Evolutionary conservation across 2,797 vertebrate genomes (phyloP), one percentile per base, ranked within the genome.

Genomic region (Amphiprion clarkii): DNA sequence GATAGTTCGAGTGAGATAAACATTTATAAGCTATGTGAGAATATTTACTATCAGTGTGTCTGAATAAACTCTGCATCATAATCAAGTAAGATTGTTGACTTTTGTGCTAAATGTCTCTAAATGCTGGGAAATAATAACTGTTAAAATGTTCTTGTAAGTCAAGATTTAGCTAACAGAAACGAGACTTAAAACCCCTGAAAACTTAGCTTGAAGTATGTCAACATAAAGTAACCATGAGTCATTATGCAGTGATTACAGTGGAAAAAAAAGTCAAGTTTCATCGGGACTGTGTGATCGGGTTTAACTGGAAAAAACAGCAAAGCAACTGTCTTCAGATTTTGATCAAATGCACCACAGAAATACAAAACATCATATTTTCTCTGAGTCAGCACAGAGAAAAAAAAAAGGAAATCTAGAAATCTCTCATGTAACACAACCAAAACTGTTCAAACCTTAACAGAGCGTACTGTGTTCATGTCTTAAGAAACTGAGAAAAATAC

Each of bases 11-110:
- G 61, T 3, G 31, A 76, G 67, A 71, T 70, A 59, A 72, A 63
- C 8, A 0, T 65, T 76, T 66, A 49, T 1, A 61, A 62, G 64
- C 49, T 33, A 0, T 56, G 67, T 67, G 71, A 49, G 73, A 57
- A 76, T 67, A 78, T 77, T 70, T 54, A 57, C 67, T 62, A 69
- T 82, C 75, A 29, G 67, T 23, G 48, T 54, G 60, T 85, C 68
- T 64, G 54, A 5, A 42, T 42, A 42, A 81, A 74, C 52, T 29
- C 21, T 42, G 14, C 49, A 49, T 74, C 67, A 40, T 64, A 52
- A 13, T 76, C 3, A 36, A 52, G 42, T 71, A 56, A 44, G 51
- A 54, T 39, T 74, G 36, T 64, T 75, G 40, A 48, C 57, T 73
- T 72, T 49, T 63, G 21, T n/a, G 8, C 48, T 75, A 9, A 71